Evolutionary conservation across 2,797 vertebrate species (phyloP), one percentile per base, ranked within the genome.

Genomic region (Uromys caudimaculatus): DNA sequence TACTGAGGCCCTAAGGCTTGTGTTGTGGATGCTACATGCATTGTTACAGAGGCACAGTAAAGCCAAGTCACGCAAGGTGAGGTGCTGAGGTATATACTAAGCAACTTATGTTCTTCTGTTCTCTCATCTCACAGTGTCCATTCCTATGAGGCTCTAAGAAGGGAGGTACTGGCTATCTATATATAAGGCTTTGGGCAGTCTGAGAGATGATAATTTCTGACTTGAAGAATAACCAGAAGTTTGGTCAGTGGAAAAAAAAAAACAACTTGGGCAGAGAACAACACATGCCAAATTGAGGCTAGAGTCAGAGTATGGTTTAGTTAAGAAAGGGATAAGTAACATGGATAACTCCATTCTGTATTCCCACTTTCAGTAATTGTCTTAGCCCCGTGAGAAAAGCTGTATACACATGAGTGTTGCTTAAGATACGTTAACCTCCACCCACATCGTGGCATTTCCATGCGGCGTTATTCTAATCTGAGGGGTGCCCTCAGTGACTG

Each of bases 161-260:
- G 44, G 58, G 11, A 86, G 35, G 24, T 44, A 79, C 44, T n/a
- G 21, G 87, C 83, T 95, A 91, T 32, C 50, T 56, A 54, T 54
- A 83, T 56, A 54, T 54, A 83, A 47, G 54, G 41, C 85, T 54
- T 85, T 1, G 32, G 82, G 27, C 23, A 52, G 79, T 44, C 77
- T 50, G 79, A 79, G 44, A 95, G 14, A 89, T 0, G 0, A 29
- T 32, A 93, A 91, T 13, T 96, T 92, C 27, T 62, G 76, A 88
- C 24, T 78, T 95, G 23, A 97, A 93, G 64, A 96, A 69, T 60
- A 58, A 75, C 16, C 16, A 58, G 41, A 93, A 27, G 38, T 93
- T 58, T 89, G 29, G 58, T n/a, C 75, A n/a, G 44, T 91, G 44
- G 41, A 85, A 9, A 41, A 89, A 17, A 47, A 89, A 95, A 93